Percentiles rank a stretch among this genome's conserved stretches.
These are phyloP conservation scores for Vidua chalybeata DNA, from an alignment of 2,113 vertebrate species.

Conservation along the genomic window DNA sequence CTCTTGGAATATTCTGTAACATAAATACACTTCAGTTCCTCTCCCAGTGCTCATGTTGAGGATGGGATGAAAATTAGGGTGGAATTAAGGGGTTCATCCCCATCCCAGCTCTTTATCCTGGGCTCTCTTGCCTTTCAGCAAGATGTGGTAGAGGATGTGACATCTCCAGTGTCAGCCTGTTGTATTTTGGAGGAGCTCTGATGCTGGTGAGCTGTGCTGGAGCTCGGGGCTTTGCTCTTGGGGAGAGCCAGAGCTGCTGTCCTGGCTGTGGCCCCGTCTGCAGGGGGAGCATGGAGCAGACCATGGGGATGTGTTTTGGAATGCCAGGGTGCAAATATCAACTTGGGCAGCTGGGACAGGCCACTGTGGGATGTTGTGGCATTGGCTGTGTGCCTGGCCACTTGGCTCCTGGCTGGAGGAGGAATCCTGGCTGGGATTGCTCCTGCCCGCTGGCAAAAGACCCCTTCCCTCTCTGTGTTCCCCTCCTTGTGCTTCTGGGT, in stretches of 20 bases:
- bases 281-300: neutral
- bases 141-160: neutral
- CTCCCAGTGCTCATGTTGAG: neutral
- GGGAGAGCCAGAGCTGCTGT: neutral
- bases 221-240: neutral
- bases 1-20: neutral
- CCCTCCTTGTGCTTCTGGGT: neutral
- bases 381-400: neutral
- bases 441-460: neutral
- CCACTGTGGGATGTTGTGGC: neutral
- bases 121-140: neutral
- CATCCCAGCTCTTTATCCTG: neutral
- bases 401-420: neutral
- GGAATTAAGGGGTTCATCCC: neutral
- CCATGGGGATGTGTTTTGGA: neutral
- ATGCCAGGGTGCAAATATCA: neutral
- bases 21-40: neutral
- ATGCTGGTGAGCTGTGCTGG: neutral
- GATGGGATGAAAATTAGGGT: neutral
- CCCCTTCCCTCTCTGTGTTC: neutral
- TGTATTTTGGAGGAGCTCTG: neutral
- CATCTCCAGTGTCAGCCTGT: neutral
- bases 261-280: neutral
- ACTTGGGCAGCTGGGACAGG: neutral
- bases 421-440: neutral